Percentiles rank a stretch among this genome's conserved stretches.
Conservation (phyloP, 2,797 vertebrate species). For the Cryptoblepharus egeriae region DNA sequence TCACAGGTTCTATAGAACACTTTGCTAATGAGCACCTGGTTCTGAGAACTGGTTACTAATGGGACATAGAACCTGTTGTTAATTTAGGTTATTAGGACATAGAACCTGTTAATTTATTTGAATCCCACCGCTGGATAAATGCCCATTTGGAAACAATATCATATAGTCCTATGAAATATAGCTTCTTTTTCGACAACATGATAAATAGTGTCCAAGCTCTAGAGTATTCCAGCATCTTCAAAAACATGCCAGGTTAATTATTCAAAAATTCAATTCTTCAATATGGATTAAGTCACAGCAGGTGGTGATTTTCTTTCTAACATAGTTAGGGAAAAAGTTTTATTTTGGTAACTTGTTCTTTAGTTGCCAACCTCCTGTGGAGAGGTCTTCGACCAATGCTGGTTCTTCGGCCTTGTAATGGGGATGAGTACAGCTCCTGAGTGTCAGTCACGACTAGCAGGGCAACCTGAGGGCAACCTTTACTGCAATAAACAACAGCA, state of each 20-base stretch:
- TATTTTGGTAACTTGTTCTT: constrained; percentile 21
- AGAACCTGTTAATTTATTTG: no score
- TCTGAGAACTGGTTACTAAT: no score
- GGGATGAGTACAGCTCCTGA: no score
- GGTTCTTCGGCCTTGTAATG: no score
- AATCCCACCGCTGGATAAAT: no score
- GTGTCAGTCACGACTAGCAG: no score
- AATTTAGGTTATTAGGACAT: no score
- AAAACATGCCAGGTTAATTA: constrained; percentile 25
- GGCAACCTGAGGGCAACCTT: no score
- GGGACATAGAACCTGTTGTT: no score
- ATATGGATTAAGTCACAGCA: constrained; percentile 9
- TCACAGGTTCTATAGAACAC: no score
- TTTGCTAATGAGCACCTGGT: no score
- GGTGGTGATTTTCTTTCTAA: constrained; percentile 34
- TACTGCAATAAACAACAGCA: neutral
- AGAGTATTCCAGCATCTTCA: constrained; percentile 33
- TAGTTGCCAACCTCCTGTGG: neutral
- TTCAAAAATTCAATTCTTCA: neutral
- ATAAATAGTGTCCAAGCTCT: neutral
- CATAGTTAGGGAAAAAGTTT: constrained; percentile 27
- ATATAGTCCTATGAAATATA: fast-evolving
- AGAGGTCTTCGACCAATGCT: no score
- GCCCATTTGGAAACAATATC: constrained; percentile 20
- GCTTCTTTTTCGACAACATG: constrained; percentile 16